These are phyloP conservation scores for Drosophila pachea DNA, from an alignment of 1,140 invertebrate species.

Conservation along the genomic window DNA sequence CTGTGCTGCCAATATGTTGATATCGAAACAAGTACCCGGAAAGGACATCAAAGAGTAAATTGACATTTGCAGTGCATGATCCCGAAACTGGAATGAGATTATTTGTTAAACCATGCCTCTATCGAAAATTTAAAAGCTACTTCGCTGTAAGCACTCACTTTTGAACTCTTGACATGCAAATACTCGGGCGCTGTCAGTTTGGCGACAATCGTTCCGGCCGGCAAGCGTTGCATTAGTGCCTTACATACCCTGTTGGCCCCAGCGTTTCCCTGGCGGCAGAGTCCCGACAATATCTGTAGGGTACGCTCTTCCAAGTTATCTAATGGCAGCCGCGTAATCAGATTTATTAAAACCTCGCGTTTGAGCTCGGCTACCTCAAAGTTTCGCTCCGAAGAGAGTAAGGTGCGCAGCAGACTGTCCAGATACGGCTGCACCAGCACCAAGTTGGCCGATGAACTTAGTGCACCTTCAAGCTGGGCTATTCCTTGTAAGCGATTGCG, in stretches of 20 bases:
- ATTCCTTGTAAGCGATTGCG: conserved; percentile 81
- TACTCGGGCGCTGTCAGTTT: conserved; percentile 83
- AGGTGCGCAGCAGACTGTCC: conserved; percentile 82
- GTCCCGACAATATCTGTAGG: conserved; percentile 80
- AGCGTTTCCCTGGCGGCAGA: conserved; percentile 82
- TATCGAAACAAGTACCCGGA: conserved; percentile 89
- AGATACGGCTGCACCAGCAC: conserved; percentile 82
- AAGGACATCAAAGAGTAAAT: conserved; percentile 88
- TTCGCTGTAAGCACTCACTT: conserved; percentile 70
- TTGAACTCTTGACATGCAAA: conserved; percentile 83
- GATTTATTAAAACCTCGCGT: conserved; percentile 67
- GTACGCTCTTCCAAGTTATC: conserved; percentile 79
- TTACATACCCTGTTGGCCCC: conserved; percentile 82
- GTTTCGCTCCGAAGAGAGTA: conserved; percentile 79
- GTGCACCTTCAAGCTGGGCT: conserved; percentile 80
- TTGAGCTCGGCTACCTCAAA: conserved; percentile 74
- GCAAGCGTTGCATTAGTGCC: conserved; percentile 83
- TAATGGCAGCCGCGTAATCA: conserved; percentile 74
- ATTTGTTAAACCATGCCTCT: neutral
- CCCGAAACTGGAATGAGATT: conserved; percentile 81
- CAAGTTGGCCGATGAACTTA: conserved; percentile 80
- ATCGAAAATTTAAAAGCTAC: neutral
- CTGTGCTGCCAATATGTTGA: conserved; percentile 81
- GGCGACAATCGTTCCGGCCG: conserved; percentile 83
- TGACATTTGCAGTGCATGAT: conserved; percentile 88